Conservation (phyloP, 1,140 invertebrate genomes). For the Zelostemma sp. region DNA sequence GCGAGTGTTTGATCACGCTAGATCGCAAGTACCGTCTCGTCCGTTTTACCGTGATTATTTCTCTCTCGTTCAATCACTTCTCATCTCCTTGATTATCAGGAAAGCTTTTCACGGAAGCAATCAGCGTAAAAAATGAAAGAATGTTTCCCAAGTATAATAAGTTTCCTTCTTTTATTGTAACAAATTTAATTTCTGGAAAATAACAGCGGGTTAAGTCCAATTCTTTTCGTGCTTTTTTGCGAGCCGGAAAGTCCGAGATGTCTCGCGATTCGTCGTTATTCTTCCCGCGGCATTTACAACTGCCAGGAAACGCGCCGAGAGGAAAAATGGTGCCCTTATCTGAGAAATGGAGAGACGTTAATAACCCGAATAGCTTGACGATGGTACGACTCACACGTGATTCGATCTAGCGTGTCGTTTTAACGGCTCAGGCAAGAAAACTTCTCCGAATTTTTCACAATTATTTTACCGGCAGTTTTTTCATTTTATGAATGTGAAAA, state of each 20-base stretch:
- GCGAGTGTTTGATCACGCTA: conserved; percentile 45
- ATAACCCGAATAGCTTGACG: conserved; percentile 53
- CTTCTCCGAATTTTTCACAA: too few species aligned
- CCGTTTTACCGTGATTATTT: conserved; percentile 46
- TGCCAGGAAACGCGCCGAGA: conserved; percentile 37
- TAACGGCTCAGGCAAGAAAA: too few species aligned
- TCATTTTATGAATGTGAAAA: too few species aligned
- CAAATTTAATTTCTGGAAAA: too few species aligned
- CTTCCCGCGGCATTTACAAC: conserved; percentile 42
- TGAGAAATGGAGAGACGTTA: conserved; percentile 57
- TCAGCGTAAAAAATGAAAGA: too few species aligned
- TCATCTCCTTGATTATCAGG: conserved; percentile 6
- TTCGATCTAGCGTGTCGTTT: conserved; percentile 45
- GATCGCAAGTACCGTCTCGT: conserved; percentile 52
- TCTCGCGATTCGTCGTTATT: conserved; percentile 48
- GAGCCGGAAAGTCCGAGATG: too few species aligned
- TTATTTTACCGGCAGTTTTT: too few species aligned
- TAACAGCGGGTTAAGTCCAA: too few species aligned
- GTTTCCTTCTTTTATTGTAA: too few species aligned
- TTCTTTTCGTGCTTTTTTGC: conserved; percentile 29
- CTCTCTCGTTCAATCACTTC: conserved; percentile 25
- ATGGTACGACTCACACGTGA: conserved; percentile 47
- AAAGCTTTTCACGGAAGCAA: conserved; percentile 22
- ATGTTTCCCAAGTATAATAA: too few species aligned
- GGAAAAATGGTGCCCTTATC: conserved; percentile 61